Conservation (phyloP, 2,797 vertebrate species). For the Semaprochilodus insignis region DNA sequence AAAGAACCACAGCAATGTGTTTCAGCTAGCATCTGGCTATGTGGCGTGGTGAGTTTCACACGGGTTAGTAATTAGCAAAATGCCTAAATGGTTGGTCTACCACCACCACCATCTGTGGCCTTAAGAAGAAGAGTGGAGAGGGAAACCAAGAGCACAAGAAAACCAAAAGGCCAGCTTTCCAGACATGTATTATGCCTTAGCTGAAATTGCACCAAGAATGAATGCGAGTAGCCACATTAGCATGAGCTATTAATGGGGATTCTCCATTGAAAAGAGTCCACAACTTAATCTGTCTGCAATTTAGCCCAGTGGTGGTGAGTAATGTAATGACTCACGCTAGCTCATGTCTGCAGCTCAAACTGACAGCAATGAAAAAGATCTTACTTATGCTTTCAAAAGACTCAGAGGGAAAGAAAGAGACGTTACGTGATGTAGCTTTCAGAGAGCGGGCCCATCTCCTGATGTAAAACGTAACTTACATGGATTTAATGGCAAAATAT, state of each 20-base stretch:
- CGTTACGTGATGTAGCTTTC: not conserved
- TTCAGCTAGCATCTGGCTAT: not conserved
- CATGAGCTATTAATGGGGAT: constrained; percentile 13
- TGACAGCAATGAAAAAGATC: not conserved
- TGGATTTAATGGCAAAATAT: not conserved
- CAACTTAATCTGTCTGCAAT: not conserved
- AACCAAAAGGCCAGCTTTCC: not conserved
- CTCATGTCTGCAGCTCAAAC: not conserved
- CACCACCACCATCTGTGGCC: constrained; percentile 2
- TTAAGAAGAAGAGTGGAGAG: not conserved
- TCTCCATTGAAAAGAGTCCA: not conserved
- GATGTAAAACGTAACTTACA: not conserved
- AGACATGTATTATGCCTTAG: not conserved
- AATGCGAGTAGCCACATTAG: not conserved
- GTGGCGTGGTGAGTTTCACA: not conserved
- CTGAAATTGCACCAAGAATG: not conserved
- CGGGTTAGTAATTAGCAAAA: constrained; percentile 32
- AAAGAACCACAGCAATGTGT: not conserved
- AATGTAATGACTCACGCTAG: constrained; percentile 1
- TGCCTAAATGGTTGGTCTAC: not conserved
- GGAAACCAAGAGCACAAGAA: no score
- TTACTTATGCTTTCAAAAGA: constrained; percentile 4
- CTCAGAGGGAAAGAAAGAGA: not conserved
- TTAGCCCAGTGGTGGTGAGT: not conserved
- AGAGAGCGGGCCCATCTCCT: not conserved